These are phyloP conservation scores for Taurulus bubalis DNA, from an alignment of 2,113 vertebrate genomes.

Conservation along the genomic window DNA sequence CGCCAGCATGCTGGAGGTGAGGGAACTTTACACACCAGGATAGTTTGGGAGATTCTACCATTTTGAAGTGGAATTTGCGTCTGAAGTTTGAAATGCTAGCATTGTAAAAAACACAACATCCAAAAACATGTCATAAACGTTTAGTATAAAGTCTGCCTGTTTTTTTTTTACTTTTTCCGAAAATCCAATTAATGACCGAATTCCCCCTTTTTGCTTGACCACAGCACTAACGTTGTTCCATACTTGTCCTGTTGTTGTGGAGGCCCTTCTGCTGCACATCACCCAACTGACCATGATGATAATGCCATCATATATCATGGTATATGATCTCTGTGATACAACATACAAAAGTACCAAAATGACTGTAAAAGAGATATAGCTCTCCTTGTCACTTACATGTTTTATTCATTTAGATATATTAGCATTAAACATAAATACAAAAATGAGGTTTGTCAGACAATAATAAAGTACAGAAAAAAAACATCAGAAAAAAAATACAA, in stretches of 20 bases:
- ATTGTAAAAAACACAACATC: not conserved
- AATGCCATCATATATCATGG: not conserved
- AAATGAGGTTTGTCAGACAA: no score
- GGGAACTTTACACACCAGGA: not conserved
- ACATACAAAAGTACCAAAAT: not conserved
- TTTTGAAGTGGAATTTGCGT: not conserved
- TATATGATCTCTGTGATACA: not conserved
- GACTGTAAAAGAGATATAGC: not conserved
- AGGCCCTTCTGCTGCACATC: not conserved
- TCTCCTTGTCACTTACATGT: no score
- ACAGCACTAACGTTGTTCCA: not conserved
- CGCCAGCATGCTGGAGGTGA: slow-evolving; percentile 85
- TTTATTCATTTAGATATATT: no score
- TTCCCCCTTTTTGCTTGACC: not conserved
- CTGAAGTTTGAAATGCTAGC: not conserved
- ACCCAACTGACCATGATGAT: not conserved
- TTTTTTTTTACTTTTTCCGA: no score
- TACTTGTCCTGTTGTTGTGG: not conserved
- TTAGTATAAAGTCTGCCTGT: no score
- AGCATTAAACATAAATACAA: no score
- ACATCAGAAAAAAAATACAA: no score
- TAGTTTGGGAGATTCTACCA: no score
- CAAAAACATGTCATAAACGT: not conserved
- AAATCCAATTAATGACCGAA: not conserved
- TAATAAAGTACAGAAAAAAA: no score